Evolutionary conservation across 2,113 vertebrate genomes (phyloP).

Genomic region (Helogale parvula): DNA sequence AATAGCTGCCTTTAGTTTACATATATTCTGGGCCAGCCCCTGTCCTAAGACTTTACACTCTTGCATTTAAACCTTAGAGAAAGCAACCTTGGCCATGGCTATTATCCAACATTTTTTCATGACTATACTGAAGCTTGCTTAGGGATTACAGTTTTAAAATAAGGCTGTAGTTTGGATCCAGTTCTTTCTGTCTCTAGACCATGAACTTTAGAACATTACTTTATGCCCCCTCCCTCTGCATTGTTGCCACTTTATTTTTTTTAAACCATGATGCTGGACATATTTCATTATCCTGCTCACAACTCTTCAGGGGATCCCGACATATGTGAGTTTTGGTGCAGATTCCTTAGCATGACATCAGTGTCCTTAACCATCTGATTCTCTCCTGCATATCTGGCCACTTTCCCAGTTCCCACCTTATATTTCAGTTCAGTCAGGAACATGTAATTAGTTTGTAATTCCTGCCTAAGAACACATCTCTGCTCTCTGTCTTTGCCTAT

Average conservation of each 20-base stretch:
- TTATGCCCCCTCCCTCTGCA: neutral
- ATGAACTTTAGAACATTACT: neutral
- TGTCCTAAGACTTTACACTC: neutral
- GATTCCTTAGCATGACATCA: neutral
- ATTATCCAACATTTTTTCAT: neutral
- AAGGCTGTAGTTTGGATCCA: neutral
- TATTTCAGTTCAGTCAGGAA: neutral
- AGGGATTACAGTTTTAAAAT: neutral
- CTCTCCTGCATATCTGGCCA: neutral
- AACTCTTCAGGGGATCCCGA: neutral
- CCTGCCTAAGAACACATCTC: neutral
- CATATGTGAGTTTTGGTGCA: neutral
- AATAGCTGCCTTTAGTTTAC: neutral
- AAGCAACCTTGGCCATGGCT: neutral
- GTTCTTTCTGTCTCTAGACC: neutral
- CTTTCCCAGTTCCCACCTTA: neutral
- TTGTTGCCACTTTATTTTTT: neutral
- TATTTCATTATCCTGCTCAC: neutral
- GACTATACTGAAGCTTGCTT: neutral
- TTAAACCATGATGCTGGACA: neutral
- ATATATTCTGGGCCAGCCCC: neutral
- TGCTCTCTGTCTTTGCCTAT: neutral
- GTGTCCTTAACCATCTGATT: neutral
- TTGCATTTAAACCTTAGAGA: neutral
- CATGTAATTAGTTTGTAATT: neutral